Percentiles rank a stretch among this genome's conserved stretches.
Conservation (phyloP, 2,113 vertebrate species). For the Porphyrio hochstetteri region DNA sequence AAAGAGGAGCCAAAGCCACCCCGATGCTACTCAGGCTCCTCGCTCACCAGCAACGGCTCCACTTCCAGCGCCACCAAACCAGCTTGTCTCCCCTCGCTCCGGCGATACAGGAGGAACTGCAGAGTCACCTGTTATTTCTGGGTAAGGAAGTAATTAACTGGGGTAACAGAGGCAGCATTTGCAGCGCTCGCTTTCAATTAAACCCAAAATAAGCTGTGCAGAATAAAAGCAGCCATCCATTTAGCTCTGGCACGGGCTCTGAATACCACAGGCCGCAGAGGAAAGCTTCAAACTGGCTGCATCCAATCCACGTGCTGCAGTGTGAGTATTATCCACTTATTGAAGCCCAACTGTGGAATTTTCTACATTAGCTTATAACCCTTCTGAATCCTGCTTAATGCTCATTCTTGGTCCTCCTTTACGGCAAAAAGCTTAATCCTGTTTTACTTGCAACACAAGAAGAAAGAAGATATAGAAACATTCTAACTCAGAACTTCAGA, state of each 20-base stretch:
- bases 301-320: background rate
- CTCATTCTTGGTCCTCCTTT: background rate
- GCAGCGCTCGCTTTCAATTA: background rate
- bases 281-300: background rate
- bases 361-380: background rate
- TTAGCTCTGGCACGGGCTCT: background rate
- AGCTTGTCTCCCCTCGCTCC: background rate
- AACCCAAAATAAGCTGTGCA: background rate
- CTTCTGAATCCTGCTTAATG: background rate
- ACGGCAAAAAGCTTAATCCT: background rate
- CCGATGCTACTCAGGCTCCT: background rate
- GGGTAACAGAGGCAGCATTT: background rate
- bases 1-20: background rate
- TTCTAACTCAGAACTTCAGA: background rate
- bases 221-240: background rate
- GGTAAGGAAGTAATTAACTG: conserved; percentile 21
- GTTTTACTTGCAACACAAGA: background rate
- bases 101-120: conserved; percentile 68
- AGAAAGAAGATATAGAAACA: background rate
- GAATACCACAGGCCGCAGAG: background rate
- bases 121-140: conserved; percentile 61
- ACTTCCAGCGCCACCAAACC: conserved; percentile 28
- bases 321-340: background rate
- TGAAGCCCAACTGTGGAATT: background rate
- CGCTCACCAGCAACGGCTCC: conserved; percentile 63